phyloP scores from a whole-genome alignment of 2,888 invertebrate species.

The Poecilobothrus nobilitatus region DNA sequence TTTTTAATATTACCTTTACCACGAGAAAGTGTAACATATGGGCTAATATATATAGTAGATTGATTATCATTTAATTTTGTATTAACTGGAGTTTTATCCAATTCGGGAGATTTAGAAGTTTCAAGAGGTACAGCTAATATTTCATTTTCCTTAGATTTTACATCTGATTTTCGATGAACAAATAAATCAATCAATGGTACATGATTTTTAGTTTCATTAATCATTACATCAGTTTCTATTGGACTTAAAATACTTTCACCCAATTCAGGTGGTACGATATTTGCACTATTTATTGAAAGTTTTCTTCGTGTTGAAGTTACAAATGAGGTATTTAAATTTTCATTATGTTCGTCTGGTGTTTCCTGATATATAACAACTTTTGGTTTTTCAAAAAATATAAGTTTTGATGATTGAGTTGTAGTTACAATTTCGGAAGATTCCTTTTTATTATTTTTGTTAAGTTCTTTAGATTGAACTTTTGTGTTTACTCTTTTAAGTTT shows the following conservation, averaged over 20 bases:
- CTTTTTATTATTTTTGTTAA: neutral
- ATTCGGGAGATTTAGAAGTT: neutral
- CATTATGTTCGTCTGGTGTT: slow-evolving; percentile 12
- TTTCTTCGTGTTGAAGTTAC: slow-evolving; percentile 29
- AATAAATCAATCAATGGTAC: neutral
- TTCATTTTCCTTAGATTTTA: neutral
- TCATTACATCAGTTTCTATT: neutral
- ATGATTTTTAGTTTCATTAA: neutral
- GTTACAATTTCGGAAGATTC: neutral
- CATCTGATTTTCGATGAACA: neutral
- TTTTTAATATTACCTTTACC: slow-evolving; percentile 48
- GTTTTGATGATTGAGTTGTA: neutral
- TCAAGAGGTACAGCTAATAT: neutral
- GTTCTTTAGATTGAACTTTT: neutral
- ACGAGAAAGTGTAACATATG: slow-evolving; percentile 48
- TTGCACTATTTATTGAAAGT: slow-evolving; percentile 14
- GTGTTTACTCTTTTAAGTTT: neutral
- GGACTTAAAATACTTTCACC: neutral
- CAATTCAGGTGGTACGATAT: neutral
- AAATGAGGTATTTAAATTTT: slow-evolving; percentile 23
- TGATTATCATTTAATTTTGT: slow-evolving; percentile 12
- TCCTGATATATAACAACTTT: neutral
- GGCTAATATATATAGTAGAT: slow-evolving; percentile 33
- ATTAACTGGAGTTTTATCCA: slow-evolving; percentile 8
- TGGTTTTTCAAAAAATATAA: neutral